Base-by-base conservation (phyloP, 2,797 vertebrate genomes). In the Rhabdophis nuchalis region DNA sequence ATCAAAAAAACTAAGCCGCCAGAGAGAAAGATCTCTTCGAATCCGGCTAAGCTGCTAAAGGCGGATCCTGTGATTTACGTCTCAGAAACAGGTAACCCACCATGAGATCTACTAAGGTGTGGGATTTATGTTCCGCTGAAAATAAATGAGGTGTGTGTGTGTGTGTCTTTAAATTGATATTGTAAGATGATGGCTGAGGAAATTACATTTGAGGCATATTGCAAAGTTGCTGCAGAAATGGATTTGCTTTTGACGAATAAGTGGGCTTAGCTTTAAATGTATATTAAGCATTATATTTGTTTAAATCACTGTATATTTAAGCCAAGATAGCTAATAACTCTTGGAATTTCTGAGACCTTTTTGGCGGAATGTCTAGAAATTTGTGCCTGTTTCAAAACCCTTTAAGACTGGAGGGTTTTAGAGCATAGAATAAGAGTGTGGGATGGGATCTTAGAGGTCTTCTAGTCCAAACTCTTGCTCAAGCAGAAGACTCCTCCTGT, bases 61-160 rank as follows among this genome's bases (percentile, higher is more conserved):
- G 98, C 97, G 93, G 98, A 98, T 94, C 98, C 98, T 56, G 98
- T 99, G 95, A 98, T 97, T 56, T 99, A 98, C 68, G 96, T 99
- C 96, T 99, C 99, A 95, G 99, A 99, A 96, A 98, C 99, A 97
- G 99, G 99, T 99, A 97, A 98, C 92, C n/a, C 0, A 8, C 92
- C 0, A 12, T 64, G 46, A 0, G 16, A 1, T 85, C 36, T 93
- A 91, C 88, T 89, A 0, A 18, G 93, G 0, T 54, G 0, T 57
- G 68, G 87, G 18, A 5, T 50, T 29, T 89, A 10, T 91, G 3
- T 60, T 13, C 90, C 91, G 9, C 5, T 9, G 52, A 46, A 61
- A 90, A 8, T 25, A 27, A 88, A 72, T 46, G 60, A 1, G n/a
- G n/a, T n/a, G n/a, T n/a, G n/a, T n/a, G 93, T 91, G 20, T 41